Evolutionary conservation across 2,797 vertebrate genomes (phyloP), one percentile per base, ranked within the genome.

Genomic region (Sparus aurata): DNA sequence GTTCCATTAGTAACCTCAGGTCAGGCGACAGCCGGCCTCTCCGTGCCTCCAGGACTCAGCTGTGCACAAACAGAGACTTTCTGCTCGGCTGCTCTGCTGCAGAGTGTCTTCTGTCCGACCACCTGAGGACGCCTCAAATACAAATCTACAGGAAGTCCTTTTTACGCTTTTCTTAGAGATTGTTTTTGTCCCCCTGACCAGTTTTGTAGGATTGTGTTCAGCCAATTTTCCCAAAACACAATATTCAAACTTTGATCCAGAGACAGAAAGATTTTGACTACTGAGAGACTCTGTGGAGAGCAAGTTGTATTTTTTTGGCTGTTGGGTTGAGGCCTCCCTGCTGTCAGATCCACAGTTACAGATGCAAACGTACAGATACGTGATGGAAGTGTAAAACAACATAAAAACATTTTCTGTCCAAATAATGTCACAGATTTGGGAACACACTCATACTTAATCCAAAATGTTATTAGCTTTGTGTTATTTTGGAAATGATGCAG

Each of bases 1-100:
- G 65, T 57, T 80, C 78, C 75, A 79, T 87, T 73, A 77, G 84
- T 77, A 55, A 81, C 74, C 67, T 55, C 4, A 2, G 74, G 82
- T 82, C 85, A 79, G 82, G 58, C 22, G 47, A 69, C 88, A 87
- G 89, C 76, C 47, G 59, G 87, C 61, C 77, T 45, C 72, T 74
- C 15, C 15, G 20, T 73, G 69, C 67, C 85, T 79, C 49, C 61
- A 61, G 75, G 75, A 76, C 73, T 72, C 69, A 8, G 61, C 72
- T 83, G 70, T 82, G 80, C 76, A 75, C 67, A 55, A 55, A 63
- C 47, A 15, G 78, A 60, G 76, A 22, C 50, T 80, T 82, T 82
- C 75, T 76, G 83, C 83, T 82, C 4, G 3, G 61, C 75, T 83
- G 77, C 75, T 74, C 66, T 66, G 55, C n/a, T 6, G n/a, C 27